A percentile compares a stretch with the other conserved stretches of the same genome.
phyloP scores from a whole-genome alignment of 2,888 invertebrate genomes.

The Hemicrepidius hirtus region DNA sequence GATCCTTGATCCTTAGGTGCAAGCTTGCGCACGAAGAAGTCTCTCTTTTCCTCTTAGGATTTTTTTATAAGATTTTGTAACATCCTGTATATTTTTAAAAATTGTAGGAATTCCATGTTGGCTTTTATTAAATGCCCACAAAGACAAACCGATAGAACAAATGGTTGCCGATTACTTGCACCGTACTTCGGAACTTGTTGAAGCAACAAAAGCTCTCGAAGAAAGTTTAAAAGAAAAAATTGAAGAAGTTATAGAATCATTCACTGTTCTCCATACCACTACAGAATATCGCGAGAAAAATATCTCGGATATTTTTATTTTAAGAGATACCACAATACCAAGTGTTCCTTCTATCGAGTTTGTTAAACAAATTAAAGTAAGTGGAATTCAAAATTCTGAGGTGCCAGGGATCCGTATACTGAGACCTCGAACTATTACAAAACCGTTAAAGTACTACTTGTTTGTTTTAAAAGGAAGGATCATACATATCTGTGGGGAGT shows the following conservation, averaged over 20 bases:
- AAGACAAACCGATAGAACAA: constrained; percentile 40
- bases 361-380: neutral
- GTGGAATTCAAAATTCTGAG: too few species aligned
- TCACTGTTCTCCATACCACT: constrained; percentile 46
- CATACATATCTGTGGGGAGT: neutral
- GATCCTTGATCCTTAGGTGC: too few species aligned
- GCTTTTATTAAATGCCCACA: constrained; percentile 49
- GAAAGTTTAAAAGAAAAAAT: constrained; percentile 39
- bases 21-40: too few species aligned
- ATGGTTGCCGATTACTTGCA: constrained; percentile 45
- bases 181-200: constrained; percentile 43
- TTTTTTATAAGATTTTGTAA: too few species aligned
- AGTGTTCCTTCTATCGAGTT: neutral
- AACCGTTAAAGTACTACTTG: too few species aligned
- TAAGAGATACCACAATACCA: constrained; percentile 32
- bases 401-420: too few species aligned
- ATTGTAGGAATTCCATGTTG: constrained; percentile 55
- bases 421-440: too few species aligned
- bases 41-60: too few species aligned
- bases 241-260: constrained; percentile 45
- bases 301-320: constrained; percentile 43
- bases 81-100: too few species aligned
- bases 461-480: neutral
- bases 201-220: constrained; percentile 34
- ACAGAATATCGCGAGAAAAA: constrained; percentile 37